Conservation (phyloP, 30 jellyfish, hydroid and myxozoan genomes). For the Phacellophora camtschatica region DNA sequence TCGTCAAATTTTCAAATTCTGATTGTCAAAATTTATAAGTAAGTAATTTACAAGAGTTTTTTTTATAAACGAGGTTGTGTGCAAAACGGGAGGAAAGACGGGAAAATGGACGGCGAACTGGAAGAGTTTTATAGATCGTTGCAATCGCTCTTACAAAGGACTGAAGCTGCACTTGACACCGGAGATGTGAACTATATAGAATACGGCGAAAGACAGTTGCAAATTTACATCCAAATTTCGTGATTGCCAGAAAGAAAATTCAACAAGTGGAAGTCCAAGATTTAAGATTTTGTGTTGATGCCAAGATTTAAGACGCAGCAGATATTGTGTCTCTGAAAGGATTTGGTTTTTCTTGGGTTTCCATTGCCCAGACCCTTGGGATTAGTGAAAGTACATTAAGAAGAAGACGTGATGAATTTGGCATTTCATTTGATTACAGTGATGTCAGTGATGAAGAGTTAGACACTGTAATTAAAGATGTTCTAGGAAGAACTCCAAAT, state of each 20-base stretch:
- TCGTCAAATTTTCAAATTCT: not conserved
- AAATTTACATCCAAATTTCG: not conserved
- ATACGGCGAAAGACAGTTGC: conserved; percentile 3
- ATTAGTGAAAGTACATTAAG: conserved; percentile 21
- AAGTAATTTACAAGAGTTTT: not conserved
- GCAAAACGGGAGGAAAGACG: not conserved
- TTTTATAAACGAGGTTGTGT: not conserved
- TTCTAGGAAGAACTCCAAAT: conserved; percentile 7
- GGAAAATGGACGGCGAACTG: not conserved
- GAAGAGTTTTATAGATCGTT: not conserved
- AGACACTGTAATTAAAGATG: conserved; percentile 11
- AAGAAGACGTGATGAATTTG: conserved; percentile 11
- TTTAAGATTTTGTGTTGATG: not conserved
- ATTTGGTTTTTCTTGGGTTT: not conserved
- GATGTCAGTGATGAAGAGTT: conserved; percentile 14
- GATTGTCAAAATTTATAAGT: not conserved
- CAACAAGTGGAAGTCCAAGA: conserved; percentile 2
- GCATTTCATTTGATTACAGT: conserved; percentile 1
- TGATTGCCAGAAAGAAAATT: not conserved
- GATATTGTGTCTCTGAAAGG: not conserved
- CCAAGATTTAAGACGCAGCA: not conserved
- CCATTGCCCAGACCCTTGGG: conserved; percentile 17
- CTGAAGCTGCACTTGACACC: not conserved
- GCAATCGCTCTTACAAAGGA: not conserved
- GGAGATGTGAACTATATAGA: not conserved